Evolutionary conservation across 2,888 invertebrate genomes (phyloP), one percentile per base, ranked within the genome.

Genomic region (Dione vanillae): DNA sequence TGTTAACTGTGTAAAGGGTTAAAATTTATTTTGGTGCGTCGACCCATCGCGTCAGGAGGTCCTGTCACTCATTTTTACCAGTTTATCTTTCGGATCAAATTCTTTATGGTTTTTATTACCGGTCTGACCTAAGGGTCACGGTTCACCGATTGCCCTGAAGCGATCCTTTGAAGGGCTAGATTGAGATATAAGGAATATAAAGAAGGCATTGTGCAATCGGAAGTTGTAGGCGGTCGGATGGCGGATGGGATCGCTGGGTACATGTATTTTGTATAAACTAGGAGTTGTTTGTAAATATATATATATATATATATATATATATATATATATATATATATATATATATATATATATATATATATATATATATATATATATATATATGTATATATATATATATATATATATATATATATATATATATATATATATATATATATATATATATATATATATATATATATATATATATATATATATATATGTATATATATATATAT

Each of bases 21-120:
- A 49, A 19, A 64, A 51, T 45, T 66, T 62, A 69, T 64, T 67
- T 72, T 61, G 70, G 74, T 62, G 35, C 74, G 69, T 58, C 52
- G 76, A 77, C 75, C 75, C 75, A 74, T 75, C 76, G n/a, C 76
- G 68, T 75, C 73, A 65, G 73, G 76, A 75, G 77, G 75, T 77
- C 76, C 74, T 73, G 75, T 75, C 69, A 59, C 65, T 73, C 73
- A 74, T 76, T 75, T 78, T 77, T 75, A 72, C 74, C 72, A 74
- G 74, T 75, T 77, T 75, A 77, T 78, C 78, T 68, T 40, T 71
- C 69, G 74, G 71, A 72, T 74, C 75, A 67, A 70, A 54, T 67
- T 64, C 74, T 78, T 77, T 78, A 77, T 77, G 71, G 16, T 43
- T 41, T 45, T 58, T 56, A 71, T 73, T 68, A 64, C 64, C 43